A percentile compares a stretch with the other conserved stretches of the same genome.
Evolutionary conservation across 2,113 vertebrate species (phyloP).

Genomic region (Otus sunia): DNA sequence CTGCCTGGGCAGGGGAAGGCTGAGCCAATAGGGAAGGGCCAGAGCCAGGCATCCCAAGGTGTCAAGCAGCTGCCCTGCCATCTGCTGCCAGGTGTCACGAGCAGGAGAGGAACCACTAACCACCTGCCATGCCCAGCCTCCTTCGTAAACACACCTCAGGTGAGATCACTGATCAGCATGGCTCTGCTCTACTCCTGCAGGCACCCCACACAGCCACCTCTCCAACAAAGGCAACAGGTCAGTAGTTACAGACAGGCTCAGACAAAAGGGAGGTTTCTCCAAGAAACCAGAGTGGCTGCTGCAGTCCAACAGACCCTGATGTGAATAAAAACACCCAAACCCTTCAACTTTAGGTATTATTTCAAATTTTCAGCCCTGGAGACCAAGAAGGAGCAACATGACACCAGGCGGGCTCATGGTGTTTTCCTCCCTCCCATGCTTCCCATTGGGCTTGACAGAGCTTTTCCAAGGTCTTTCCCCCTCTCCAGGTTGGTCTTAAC

Average conservation of each 20-base stretch:
- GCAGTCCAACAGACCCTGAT: not conserved
- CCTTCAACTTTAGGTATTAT: not conserved
- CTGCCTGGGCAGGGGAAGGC: not conserved
- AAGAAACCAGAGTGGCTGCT: not conserved
- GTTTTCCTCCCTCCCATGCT: not conserved
- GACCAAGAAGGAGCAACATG: not conserved
- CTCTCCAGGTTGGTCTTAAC: not conserved
- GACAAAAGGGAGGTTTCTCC: not conserved
- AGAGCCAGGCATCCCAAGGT: not conserved
- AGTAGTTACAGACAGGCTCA: not conserved
- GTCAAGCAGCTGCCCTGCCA: not conserved
- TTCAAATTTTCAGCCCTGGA: not conserved
- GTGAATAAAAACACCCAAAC: not conserved
- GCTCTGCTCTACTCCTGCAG: not conserved
- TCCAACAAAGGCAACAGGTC: not conserved
- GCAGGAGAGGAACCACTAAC: not conserved
- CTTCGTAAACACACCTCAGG: not conserved
- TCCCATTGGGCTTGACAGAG: fast-evolving
- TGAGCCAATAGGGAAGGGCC: fast-evolving
- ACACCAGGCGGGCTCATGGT: fast-evolving
- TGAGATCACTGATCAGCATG: not conserved
- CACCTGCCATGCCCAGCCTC: slow-evolving; percentile 7
- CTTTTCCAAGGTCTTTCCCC: not conserved
- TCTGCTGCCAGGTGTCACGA: not conserved
- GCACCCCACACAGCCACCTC: not conserved